phyloP scores from a whole-genome alignment of 2,113 vertebrate genomes.

The Sus scrofa region T2T-Sscrofa CM000813.6:32939501-32940000 shows the following conservation, averaged over 20 bases:
- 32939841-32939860: constrained; percentile 42
- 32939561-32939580: background rate
- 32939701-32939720: background rate
- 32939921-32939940: background rate
- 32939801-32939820: background rate
- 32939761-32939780: background rate
- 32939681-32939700: background rate
- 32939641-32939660: background rate
- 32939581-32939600: background rate
- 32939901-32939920: background rate
- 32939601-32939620: background rate
- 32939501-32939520: background rate
- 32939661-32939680: background rate
- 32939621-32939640: background rate
- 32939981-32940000: background rate
- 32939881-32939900: background rate
- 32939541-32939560: background rate
- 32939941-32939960: background rate
- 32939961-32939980: constrained; percentile 35
- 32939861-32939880: constrained; percentile 2
- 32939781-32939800: background rate
- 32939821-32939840: background rate
- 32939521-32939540: background rate
- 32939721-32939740: background rate
- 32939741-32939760: background rate